Evolutionary conservation across 2,888 invertebrate genomes (phyloP), one percentile per base, ranked within the genome.

Genomic region (Eurytoma adleriae): DNA sequence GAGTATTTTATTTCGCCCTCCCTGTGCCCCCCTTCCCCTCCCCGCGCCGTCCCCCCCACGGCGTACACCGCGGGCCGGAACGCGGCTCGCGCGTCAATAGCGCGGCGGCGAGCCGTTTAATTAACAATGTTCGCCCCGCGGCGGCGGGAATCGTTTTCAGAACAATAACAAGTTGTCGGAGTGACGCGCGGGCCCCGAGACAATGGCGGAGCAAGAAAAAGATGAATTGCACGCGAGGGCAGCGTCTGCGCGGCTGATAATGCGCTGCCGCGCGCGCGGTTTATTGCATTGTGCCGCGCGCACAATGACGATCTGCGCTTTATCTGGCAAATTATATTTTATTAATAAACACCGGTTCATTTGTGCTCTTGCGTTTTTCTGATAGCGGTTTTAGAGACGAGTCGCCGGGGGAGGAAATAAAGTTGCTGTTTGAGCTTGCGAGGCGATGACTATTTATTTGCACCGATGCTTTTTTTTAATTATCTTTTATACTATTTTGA

Each of bases 151-250:
- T 88, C 86, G 87, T 83, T 84, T 83, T 83, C 64, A 40, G 62
- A 56, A 89, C 89, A 89, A 90, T 89, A 88, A 85, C 87, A 87
- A 89, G 88, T 90, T 88, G 89, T 87, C 87, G 85, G 79, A 64
- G 83, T 83, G 85, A 84, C 83, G 83, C 24, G 71, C 48, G 52
- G 12, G 30, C 3, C 2, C 56, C 48, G 61, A 54, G 68, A 79
- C 64, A 74, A 40, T 61, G 56, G 50, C 50, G 18, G 67, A 16
- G 52, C 54, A 56, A 78, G 67, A 80, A 71, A 72, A 72, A 76
- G 76, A 71, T 72, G 76, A 76, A 66, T 69, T 78, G 72, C 66
- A 70, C 30, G 66, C 14, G 54, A 54, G 54, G n/a, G 54, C n/a
- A 54, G 54, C 30, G 16, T 66, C 50, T 57, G 40, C 27, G 62